Evolutionary conservation across 2,888 invertebrate species (phyloP), one percentile per base, ranked within the genome.

Genomic region (Germaria angustata): DNA sequence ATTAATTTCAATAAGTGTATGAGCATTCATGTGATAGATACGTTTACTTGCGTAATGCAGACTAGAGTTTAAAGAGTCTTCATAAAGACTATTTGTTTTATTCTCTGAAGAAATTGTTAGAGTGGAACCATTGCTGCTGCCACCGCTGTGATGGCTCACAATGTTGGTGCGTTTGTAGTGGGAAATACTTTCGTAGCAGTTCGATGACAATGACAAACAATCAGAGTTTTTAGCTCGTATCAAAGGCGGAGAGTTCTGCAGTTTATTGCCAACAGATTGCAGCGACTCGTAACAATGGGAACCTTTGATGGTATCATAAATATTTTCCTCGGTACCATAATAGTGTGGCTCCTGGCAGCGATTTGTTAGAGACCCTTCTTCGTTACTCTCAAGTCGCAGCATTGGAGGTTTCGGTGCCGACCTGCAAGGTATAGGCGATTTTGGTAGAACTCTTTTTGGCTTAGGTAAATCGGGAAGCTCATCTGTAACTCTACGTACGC

Each of bases 291-390:
- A 90, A 80, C 89, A 89, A 36, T 89, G 87, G 0, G 93, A 92
- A 53, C 93, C 93, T 86, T 93, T 94, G 80, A 94, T 94, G 0
- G 93, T 93, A 82, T 93, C 94, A 85, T 94, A 94, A 83, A 94
- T 94, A 85, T 94, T 93, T 84, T 94, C 94, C 20, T 91, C 92
- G 39, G 92, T 87, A 13, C 87, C 86, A 71, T 86, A 85, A 57
- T 84, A 86, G 22, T 84, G 84, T 20, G 85, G 84, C n/a, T 84
- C 86, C 5, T 83, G 84, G 15, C 77, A 46, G 20, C 11, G n/a
- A 3, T 9, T 28, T 8, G 32, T 15, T 2, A 34, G 51, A 66
- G 81, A 51, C 61, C 80, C 34, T 65, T 17, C 57, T 72, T 46
- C 75, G 2, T 34, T 57, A 44, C 15, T 34, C 59, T 63, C 41